Evolutionary conservation across 2,888 invertebrate species (phyloP), one percentile per base, ranked within the genome.

Genomic region (Cancer borealis): DNA sequence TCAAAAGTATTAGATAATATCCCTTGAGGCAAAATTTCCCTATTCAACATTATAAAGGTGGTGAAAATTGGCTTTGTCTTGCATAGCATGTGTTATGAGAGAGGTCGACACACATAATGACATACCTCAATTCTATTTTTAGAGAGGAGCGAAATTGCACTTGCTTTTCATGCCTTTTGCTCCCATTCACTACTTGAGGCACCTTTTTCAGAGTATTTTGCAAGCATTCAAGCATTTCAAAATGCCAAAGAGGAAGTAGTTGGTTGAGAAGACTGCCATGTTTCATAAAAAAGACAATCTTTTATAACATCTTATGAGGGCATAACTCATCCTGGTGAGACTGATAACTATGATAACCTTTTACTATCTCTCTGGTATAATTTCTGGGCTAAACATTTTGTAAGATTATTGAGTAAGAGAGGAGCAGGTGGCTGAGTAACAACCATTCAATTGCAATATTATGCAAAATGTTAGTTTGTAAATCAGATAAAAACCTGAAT

Each of bases 101-200:
- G 26, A 10, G 17, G 84, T 84, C 26, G 1, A 66, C n/a, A n/a
- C 14, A 21, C 66, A n/a, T 66, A n/a, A 66, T n/a, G n/a, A n/a
- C 30, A 84, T 30, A 1, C 10, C 84, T n/a, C 84, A 84, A 30
- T 84, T n/a, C 84, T 30, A 39, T 21, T 14, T n/a, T 30, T 3
- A n/a, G 21, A 84, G 10, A 10, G n/a, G 84, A 84, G 30, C 10
- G 84, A 3, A n/a, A n/a, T 10, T n/a, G 10, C 21, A n/a, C 10
- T n/a, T 84, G 66, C 66, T 3, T 66, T 66, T 66, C 66, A 84
- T 30, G 26, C 84, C 10, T 30, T n/a, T 84, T 30, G 84, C 84
- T n/a, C 84, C 84, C 84, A 84, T 84, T n/a, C 84, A 84, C 84
- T 30, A n/a, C 84, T n/a, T 84, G 10, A 12, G 84, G 84, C 84